phyloP scores from a whole-genome alignment of 2,113 vertebrate genomes.

The Panurus biarmicus region DNA sequence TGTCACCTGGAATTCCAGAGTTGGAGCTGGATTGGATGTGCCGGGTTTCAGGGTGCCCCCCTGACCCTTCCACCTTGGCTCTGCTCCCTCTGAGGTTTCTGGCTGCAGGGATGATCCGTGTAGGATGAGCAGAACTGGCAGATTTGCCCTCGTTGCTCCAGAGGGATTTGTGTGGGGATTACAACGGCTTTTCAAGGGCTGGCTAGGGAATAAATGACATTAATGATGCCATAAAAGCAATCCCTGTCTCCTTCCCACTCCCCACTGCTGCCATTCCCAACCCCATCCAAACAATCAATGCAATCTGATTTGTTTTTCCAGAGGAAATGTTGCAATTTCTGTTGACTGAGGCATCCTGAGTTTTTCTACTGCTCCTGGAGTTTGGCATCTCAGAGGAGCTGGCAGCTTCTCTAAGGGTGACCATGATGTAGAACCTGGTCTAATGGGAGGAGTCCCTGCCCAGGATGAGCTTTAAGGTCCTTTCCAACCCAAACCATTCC shows the following conservation, averaged over 20 bases:
- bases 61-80: conserved; percentile 3
- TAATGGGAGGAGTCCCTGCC: not conserved
- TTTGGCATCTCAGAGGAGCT: not conserved
- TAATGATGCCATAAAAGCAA: not conserved
- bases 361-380: not conserved
- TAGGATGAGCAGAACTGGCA: not conserved
- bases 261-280: not conserved
- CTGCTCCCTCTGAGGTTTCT: not conserved
- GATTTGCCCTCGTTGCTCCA: not conserved
- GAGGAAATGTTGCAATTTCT: not conserved
- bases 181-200: not conserved
- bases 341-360: not conserved
- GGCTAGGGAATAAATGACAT: not conserved
- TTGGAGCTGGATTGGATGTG: not conserved
- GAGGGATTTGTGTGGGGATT: not conserved
- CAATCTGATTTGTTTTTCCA: not conserved
- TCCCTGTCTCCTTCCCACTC: not conserved
- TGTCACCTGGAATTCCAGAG: not conserved
- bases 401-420: not conserved
- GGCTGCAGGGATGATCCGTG: not conserved
- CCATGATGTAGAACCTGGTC: not conserved
- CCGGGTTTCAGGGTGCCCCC: not conserved
- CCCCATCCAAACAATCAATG: not conserved
- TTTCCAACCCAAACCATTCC: not conserved
- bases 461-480: not conserved